These are phyloP conservation scores for Pleuronectes platessa DNA, from an alignment of 2,113 vertebrate species.

Conservation along the genomic window DNA sequence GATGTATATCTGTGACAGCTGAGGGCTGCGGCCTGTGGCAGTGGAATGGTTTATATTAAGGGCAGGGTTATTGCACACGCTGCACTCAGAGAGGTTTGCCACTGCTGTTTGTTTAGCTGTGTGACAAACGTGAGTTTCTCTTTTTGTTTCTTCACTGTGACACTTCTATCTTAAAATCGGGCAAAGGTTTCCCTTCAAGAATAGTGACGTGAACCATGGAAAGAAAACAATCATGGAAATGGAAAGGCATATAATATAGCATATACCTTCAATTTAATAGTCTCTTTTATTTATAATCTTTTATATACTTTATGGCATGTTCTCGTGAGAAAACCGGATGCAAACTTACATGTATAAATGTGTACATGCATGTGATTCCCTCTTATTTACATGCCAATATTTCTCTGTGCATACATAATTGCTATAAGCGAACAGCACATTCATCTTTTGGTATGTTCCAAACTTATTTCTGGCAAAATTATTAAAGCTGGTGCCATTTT, in stretches of 20 bases:
- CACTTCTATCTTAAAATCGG: slow-evolving; percentile 8
- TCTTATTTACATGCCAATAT: no score
- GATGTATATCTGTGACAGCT: slow-evolving; percentile 71
- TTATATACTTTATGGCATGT: background rate
- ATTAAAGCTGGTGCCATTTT: no score
- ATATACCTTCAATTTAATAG: background rate
- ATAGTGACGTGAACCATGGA: background rate
- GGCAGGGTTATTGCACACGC: slow-evolving; percentile 23
- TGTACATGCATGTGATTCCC: background rate
- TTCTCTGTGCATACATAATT: no score
- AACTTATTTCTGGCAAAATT: no score
- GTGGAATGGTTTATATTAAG: slow-evolving; percentile 71
- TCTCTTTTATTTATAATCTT: background rate
- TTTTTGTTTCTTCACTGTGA: slow-evolving; percentile 5
- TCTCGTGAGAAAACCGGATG: no score
- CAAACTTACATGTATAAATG: background rate
- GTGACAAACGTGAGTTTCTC: slow-evolving; percentile 15
- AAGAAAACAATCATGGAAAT: background rate
- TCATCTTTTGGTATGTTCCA: no score
- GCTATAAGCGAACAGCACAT: no score
- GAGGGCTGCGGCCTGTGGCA: slow-evolving; percentile 59
- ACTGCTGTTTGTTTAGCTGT: slow-evolving; percentile 33
- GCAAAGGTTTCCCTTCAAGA: background rate
- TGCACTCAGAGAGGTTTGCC: slow-evolving; percentile 28
- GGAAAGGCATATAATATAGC: background rate